phyloP scores from a whole-genome alignment of 2,888 invertebrate species.

The Ametastegia equiseti region DNA sequence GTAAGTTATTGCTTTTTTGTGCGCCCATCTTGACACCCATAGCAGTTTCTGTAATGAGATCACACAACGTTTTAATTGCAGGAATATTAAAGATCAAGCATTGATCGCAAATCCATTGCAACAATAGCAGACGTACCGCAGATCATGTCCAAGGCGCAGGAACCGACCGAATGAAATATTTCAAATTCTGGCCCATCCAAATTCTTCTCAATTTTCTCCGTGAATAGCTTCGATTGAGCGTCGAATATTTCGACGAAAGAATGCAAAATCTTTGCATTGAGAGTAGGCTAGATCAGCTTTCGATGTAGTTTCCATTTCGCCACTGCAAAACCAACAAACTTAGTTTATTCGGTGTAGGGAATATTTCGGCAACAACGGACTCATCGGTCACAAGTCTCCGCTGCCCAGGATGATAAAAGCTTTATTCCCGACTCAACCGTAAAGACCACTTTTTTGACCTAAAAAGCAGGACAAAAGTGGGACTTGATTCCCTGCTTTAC shows the following conservation, averaged over 20 bases:
- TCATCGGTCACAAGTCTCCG: too few species aligned
- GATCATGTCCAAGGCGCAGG: slow-evolving; percentile 81
- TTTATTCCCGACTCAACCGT: too few species aligned
- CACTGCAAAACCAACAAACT: not conserved
- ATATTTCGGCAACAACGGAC: too few species aligned
- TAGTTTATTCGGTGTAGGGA: too few species aligned
- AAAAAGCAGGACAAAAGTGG: too few species aligned
- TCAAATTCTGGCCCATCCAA: slow-evolving; percentile 76
- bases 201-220: slow-evolving; percentile 74
- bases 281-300: slow-evolving; percentile 80
- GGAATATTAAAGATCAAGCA: not conserved
- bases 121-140: slow-evolving; percentile 76
- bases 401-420: too few species aligned
- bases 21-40: slow-evolving; percentile 80
- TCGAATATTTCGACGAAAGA: slow-evolving; percentile 81
- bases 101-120: not conserved
- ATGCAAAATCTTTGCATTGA: slow-evolving; percentile 81
- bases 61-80: not conserved
- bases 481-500: too few species aligned
- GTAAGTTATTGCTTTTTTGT: slow-evolving; percentile 71
- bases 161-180: slow-evolving; percentile 77
- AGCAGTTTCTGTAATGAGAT: slow-evolving; percentile 80
- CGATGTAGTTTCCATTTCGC: slow-evolving; percentile 79
- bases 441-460: too few species aligned
- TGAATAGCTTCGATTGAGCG: slow-evolving; percentile 78